These are phyloP conservation scores for Andinoacara biseriatus DNA, from an alignment of 2,113 vertebrate genomes.

Conservation along the genomic window DNA sequence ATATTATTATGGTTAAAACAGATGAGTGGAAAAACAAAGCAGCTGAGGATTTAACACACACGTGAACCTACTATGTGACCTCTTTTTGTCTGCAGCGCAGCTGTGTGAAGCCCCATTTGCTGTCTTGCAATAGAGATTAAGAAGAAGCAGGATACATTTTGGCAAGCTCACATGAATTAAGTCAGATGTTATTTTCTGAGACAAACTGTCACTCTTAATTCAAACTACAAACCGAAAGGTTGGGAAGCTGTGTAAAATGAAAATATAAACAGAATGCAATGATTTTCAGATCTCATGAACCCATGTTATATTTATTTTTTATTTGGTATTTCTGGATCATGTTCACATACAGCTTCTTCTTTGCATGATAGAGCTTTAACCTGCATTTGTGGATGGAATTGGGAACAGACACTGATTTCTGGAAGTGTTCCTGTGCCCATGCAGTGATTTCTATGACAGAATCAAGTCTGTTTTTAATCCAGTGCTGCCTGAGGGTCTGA, in stretches of 20 bases:
- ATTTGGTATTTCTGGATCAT: neutral
- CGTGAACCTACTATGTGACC: constrained; percentile 40
- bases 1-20: constrained; percentile 44
- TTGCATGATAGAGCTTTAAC: neutral
- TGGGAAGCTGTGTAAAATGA: neutral
- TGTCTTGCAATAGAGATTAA: constrained; percentile 11
- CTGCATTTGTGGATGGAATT: neutral
- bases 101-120: constrained; percentile 39
- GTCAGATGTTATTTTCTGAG: neutral
- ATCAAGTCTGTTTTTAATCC: neutral
- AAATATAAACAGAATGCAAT: neutral
- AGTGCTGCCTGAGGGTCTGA: neutral
- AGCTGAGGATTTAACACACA: constrained; percentile 50
- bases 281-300: neutral
- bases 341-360: neutral
- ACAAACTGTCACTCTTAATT: constrained; percentile 9
- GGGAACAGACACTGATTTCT: neutral
- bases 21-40: constrained; percentile 55
- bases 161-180: neutral
- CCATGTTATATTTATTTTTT: neutral
- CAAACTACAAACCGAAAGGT: neutral
- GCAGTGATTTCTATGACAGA: neutral
- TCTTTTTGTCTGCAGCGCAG: constrained; percentile 31
- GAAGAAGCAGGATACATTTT: neutral
- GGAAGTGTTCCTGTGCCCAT: neutral